Evolutionary conservation across 2,113 vertebrate genomes (phyloP), one percentile per base, ranked within the genome.

Genomic region (Rhodinocichla rosea): DNA sequence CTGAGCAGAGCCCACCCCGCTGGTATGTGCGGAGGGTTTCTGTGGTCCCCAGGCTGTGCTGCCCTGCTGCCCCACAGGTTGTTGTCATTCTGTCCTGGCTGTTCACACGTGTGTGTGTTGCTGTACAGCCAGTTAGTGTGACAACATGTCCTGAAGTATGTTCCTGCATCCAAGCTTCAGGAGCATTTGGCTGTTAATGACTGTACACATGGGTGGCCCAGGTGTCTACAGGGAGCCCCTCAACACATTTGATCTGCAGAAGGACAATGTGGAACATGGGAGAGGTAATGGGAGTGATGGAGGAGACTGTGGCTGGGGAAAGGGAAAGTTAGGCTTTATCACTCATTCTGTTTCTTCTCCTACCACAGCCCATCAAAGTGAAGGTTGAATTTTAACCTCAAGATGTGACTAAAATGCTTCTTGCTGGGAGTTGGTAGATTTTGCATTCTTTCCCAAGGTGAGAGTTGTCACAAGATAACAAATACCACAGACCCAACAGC

Each of bases 351-450:
- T 59, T 95, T 86, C 44, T 90, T 93, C 1, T 2, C 14, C 18
- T 68, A 27, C 30, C 16, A n/a, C 39, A 79, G n/a, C 42, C 63
- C 56, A 9, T 39, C 39, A 68, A 77, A 89, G 49, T 4, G 15
- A 81, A 87, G 59, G 42, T 26, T 83, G 63, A 90, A 67, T 83
- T 95, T 96, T 88, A 94, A 90, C 73, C 56, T 94, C n/a, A 74
- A 78, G 44, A 52, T 2, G 4, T 32, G 26, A 74, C 68, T 83
- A 45, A 92, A 83, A 63, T 2, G 0, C 76, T 86, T 22, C 42
- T 91, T 1, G 1, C 60, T 81, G 49, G 55, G 33, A 83, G 39
- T 26, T 62, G 67, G 28, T 78, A 23, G 35, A 76, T 83, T 92
- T 90, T 22, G 4, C 27, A 1, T 81, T 92, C 39, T 64, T 70